Evolutionary conservation across 2,797 vertebrate species (phyloP).

Genomic region (Muscicapa striata): DNA sequence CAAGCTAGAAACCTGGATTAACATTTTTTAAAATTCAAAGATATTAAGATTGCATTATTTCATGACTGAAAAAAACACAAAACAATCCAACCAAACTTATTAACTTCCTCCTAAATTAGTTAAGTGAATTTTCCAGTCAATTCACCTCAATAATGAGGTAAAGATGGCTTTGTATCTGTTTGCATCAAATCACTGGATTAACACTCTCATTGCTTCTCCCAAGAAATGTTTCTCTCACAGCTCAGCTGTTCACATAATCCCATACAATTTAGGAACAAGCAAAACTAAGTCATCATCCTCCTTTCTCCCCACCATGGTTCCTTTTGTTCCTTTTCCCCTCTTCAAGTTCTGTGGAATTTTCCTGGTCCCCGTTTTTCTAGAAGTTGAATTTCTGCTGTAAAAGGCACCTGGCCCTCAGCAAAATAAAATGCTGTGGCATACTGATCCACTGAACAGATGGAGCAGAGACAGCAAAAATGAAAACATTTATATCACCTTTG

Average conservation of each 20-base stretch:
- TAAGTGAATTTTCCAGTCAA: background rate
- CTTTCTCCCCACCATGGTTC: background rate
- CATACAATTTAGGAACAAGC: background rate
- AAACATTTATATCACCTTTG: background rate
- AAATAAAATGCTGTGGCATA: background rate
- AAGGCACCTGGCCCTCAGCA: background rate
- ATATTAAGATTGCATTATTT: background rate
- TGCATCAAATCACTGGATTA: background rate
- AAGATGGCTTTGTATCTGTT: background rate
- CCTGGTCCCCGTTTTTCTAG: accelerated
- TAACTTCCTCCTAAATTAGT: background rate
- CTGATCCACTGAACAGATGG: background rate
- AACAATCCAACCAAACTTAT: background rate
- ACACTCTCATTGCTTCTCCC: background rate
- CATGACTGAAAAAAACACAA: background rate
- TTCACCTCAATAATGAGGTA: background rate
- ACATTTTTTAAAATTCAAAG: background rate
- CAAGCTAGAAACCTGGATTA: background rate
- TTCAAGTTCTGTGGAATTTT: background rate
- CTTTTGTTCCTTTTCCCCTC: background rate
- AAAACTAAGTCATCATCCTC: background rate
- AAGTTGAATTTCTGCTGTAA: background rate
- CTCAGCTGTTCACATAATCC: background rate
- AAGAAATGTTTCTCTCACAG: background rate
- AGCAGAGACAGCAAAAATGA: background rate